Percentiles rank a stretch among this genome's conserved stretches.
These are phyloP conservation scores for Gymnocheta viridis DNA, from an alignment of 2,888 invertebrate genomes.

Conservation along the genomic window DNA sequence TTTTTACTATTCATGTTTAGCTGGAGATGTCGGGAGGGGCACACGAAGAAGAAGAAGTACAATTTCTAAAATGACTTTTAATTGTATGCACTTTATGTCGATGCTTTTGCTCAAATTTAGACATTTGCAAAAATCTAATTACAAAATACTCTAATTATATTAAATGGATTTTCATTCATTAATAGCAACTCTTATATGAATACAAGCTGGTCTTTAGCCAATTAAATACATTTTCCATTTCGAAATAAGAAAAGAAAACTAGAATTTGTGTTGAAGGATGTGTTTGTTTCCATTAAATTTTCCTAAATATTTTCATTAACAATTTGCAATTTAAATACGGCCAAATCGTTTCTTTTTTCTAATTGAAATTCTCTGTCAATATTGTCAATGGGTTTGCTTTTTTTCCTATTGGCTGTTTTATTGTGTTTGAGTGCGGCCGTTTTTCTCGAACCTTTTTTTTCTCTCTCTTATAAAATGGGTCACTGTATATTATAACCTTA, in stretches of 20 bases:
- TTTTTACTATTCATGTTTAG: background rate
- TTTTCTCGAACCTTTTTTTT: background rate
- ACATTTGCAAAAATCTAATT: slow-evolving; percentile 8
- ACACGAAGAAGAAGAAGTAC: background rate
- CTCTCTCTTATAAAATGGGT: slow-evolving; percentile 47
- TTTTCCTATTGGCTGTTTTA: background rate
- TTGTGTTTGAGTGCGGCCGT: background rate
- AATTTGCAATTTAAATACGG: slow-evolving; percentile 5
- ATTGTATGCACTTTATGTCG: slow-evolving; percentile 18
- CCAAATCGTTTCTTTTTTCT: background rate
- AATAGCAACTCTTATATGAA: background rate
- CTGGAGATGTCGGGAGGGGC: background rate
- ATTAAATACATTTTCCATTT: slow-evolving; percentile 10
- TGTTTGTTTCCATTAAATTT: background rate
- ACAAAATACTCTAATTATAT: slow-evolving; percentile 27
- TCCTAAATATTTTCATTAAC: slow-evolving; percentile 19
- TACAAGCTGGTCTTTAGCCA: background rate
- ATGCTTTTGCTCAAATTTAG: background rate
- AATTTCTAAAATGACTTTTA: slow-evolving; percentile 39
- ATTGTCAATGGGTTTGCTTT: slow-evolving; percentile 39
- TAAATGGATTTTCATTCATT: slow-evolving; percentile 42
- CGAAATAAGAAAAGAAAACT: background rate
- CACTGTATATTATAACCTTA: slow-evolving; percentile 56
- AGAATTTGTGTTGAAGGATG: background rate
- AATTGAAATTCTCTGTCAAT: slow-evolving; percentile 51